These are phyloP conservation scores for Choloepus didactylus DNA, from an alignment of 2,797 vertebrate species.

Conservation along the genomic window DNA sequence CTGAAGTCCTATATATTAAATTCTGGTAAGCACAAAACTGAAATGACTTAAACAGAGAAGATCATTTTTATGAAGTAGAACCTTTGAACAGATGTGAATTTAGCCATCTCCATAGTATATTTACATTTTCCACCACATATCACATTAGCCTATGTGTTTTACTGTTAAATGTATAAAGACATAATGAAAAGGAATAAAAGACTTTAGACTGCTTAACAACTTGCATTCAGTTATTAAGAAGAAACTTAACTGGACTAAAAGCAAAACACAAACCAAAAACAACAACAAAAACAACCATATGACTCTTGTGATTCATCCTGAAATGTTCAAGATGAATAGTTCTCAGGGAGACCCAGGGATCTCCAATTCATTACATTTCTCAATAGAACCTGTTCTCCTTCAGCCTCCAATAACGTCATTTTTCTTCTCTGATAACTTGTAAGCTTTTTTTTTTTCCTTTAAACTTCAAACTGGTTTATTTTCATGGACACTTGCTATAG, in stretches of 20 bases:
- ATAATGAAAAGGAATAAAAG: background rate
- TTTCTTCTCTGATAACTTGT: constrained; percentile 6
- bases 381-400: constrained; percentile 22
- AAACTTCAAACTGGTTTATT: constrained; percentile 57
- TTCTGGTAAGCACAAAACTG: background rate
- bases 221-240: background rate
- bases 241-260: background rate
- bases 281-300: too few relatives aligned
- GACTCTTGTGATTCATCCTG: background rate
- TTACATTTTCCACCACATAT: background rate
- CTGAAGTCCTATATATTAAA: background rate
- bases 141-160: background rate
- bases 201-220: background rate
- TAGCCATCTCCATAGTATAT: background rate
- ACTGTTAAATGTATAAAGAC: background rate
- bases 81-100: background rate
- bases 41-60: background rate
- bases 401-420: constrained; percentile 23
- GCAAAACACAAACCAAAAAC: background rate
- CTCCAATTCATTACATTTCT: background rate
- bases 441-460: background rate
- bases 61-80: background rate
- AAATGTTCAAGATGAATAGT: background rate
- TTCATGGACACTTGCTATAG: background rate
- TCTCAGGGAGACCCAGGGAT: background rate